phyloP scores from a whole-genome alignment of 2,113 vertebrate species.

The Tyrannus savana region DNA sequence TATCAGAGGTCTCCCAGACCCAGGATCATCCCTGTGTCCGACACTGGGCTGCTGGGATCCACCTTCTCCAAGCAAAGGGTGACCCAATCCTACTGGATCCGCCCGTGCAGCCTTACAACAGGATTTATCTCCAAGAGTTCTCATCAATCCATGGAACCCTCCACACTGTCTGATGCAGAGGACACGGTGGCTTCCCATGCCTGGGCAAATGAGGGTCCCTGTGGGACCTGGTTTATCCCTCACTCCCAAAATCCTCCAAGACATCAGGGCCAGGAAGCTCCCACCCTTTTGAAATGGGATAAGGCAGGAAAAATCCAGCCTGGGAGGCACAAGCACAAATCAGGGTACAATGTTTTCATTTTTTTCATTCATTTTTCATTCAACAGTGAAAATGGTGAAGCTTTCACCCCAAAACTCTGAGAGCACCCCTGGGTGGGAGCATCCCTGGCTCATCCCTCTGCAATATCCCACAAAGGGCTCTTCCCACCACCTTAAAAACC shows the following conservation, averaged over 20 bases:
- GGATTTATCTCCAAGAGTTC: neutral
- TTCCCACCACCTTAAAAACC: neutral
- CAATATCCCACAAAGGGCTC: neutral
- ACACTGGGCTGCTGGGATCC: neutral
- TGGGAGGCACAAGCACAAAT: neutral
- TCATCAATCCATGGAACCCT: too few relatives aligned
- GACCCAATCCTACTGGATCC: neutral
- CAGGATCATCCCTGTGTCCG: neutral
- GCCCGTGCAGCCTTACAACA: fast-evolving
- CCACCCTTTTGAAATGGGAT: neutral
- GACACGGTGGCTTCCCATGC: fast-evolving
- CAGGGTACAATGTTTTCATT: neutral
- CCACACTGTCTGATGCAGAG: fast-evolving
- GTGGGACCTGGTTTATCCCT: neutral
- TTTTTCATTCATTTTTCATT: neutral
- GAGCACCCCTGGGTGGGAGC: neutral
- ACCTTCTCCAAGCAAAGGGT: neutral
- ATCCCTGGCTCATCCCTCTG: neutral
- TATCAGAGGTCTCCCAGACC: neutral
- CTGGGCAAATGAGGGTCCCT: neutral
- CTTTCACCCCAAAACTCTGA: neutral
- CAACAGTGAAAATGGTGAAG: neutral
- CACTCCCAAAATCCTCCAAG: neutral
- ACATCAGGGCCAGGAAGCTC: fast-evolving
- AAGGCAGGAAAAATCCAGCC: neutral